Base-by-base conservation (phyloP, 2,113 vertebrate genomes). In the Clarias macrocephalus region DNA sequence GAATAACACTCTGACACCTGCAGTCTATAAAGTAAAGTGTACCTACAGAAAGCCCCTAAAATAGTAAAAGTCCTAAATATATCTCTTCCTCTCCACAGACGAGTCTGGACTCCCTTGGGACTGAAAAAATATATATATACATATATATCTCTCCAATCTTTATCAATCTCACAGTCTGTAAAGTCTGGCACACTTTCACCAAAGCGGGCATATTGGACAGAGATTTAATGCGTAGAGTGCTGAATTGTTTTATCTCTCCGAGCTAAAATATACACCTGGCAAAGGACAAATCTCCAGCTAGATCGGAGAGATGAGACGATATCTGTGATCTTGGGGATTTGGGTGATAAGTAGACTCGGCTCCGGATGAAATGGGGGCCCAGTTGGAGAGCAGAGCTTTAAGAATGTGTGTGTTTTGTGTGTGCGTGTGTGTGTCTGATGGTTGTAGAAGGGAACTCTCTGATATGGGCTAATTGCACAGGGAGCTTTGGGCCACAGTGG, bases 401-500 rank as follows among this genome's bases (percentile, higher is more conserved):
- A 25, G 54, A 42, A 37, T 42, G 28, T n/a, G n/a, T 77, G 73
- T 76, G 73, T 48, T 52, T 18, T 76, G 42, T 80, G 65, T 52
- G 72, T 76, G 73, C 42, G 72, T 73, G 60, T 28, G 82, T 70
- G 82, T 83, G 82, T 83, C 33, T 3, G 62, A 63, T 0, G 1
- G 60, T 25, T 25, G 59, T 65, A 63, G 23, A 25, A 19, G 52
- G 48, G 28, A 33, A 63, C 42, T 54, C 42, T 37, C 13, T 68
- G 21, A 77, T 81, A 18, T 86, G 63, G 48, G 77, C 63, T 86
- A 81, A 80, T 81, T 86, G 85, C 52, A 85, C 10, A 60, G 70
- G 83, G 83, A 85, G 54, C 77, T 70, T 52, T 59, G 28, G 9
- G 76, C 72, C 72, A n/a, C 37, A 57, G 62, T 65, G 62, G 66